phyloP scores from a whole-genome alignment of 2,888 invertebrate genomes.

The Cryptocheilus praepositus region DNA sequence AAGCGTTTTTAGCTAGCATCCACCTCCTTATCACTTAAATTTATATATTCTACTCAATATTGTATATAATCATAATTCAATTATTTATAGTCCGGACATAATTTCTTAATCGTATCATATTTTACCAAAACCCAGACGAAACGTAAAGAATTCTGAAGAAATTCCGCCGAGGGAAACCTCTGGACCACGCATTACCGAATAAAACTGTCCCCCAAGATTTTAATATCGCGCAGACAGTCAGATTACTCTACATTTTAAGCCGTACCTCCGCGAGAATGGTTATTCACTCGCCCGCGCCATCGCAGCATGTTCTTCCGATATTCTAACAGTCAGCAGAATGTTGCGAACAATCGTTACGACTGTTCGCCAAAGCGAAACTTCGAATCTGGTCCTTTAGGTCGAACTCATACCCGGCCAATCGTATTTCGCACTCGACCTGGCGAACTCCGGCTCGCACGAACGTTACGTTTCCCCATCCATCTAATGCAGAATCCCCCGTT shows the following conservation, averaged over 20 bases:
- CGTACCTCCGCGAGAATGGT: conserved; percentile 14
- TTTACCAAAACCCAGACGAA: too few relatives aligned
- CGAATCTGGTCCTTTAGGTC: conserved; percentile 18
- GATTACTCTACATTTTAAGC: not conserved
- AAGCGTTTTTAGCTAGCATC: not conserved
- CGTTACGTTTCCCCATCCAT: conserved; percentile 16
- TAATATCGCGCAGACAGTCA: not conserved
- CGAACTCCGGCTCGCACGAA: conserved; percentile 3
- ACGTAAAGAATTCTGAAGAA: too few relatives aligned
- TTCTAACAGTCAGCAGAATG: conserved; percentile 44
- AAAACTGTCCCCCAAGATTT: not conserved
- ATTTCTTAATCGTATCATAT: too few relatives aligned
- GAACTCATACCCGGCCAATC: conserved; percentile 30
- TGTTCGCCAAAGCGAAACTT: conserved; percentile 24
- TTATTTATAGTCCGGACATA: too few relatives aligned
- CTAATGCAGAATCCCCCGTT: conserved; percentile 11
- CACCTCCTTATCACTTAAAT: not conserved
- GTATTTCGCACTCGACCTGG: conserved; percentile 40
- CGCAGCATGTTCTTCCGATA: conserved; percentile 39
- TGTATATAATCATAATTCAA: too few relatives aligned
- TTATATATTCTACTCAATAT: too few relatives aligned
- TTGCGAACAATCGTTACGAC: conserved; percentile 46
- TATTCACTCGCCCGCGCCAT: conserved; percentile 26
- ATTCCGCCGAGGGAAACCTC: too few relatives aligned
- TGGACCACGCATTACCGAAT: too few relatives aligned